Evolutionary conservation across 64 coral and sea anemone genomes (phyloP), one percentile per base, ranked within the genome.

Genomic region (Platygyra sinensis): DNA sequence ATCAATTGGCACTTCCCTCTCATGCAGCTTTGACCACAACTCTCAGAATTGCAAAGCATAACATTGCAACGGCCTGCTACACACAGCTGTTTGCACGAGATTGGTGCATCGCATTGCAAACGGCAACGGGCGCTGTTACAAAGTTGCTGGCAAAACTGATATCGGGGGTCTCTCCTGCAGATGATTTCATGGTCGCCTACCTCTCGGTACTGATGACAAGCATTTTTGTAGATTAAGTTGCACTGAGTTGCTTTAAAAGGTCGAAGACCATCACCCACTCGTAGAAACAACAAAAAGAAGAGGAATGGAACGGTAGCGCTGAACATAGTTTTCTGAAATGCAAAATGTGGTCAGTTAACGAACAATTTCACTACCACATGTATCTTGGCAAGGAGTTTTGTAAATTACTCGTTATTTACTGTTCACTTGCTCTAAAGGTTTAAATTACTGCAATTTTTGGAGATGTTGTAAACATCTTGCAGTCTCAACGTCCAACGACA

Each of bases 81-180:
- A 49, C 91, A 93, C 33, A 52, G 86, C 87, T 96, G 94, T 29
- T 65, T 74, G 65, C 94, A 96, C 11, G 75, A 49, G 75, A 74
- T 65, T 31, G 62, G 60, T 15, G 87, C 94, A 73, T 72, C 46
- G 67, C 94, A 96, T 13, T 82, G 59, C 64, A 96, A 72, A 22
- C 78, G 39, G 19, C 94, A 96, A 32, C 78, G 93, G 0, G 79
- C 94, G 61, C 94, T 96, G 73, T 93, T 96, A 74, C 94, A 96
- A 63, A 89, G 76, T 63, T 96, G 94, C 73, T 90, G 86, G 50
- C 94, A 96, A 72, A 81, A 38, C 57, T 79, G 38, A 75, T 86
- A 89, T 33, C 60, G 64, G 24, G 30, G 29, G 6, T 4, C 72
- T 18, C 30, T 29, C 17, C 77, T 39, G 78, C 94, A 96, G 22